Evolutionary conservation across 23 tunicate genomes (phyloP).

Genomic region (Halocynthia aurantium): DNA sequence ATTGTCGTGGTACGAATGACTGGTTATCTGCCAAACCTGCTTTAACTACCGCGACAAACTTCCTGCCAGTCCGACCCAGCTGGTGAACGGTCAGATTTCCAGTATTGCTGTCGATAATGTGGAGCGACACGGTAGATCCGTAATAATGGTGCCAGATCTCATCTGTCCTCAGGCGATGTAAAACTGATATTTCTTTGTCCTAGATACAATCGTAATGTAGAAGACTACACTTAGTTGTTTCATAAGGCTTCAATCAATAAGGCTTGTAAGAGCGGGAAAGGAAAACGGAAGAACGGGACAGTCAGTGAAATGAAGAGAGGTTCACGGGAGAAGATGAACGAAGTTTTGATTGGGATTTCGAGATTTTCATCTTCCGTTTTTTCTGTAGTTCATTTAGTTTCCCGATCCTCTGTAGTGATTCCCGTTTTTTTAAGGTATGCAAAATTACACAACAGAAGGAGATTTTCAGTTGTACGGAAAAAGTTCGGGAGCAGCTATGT

Average conservation of each 20-base stretch:
- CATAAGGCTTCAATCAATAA: too few relatives aligned
- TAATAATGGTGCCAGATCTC: slow-evolving; percentile 17
- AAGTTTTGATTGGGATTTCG: too few relatives aligned
- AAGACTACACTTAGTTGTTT: too few relatives aligned
- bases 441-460: too few relatives aligned
- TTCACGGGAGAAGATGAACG: neutral
- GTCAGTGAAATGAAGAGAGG: neutral
- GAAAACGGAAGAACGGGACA: neutral
- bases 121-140: neutral
- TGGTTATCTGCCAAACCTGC: neutral
- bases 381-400: too few relatives aligned
- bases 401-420: too few relatives aligned
- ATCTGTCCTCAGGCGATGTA: slow-evolving; percentile 17
- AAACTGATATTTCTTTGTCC: neutral
- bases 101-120: neutral
- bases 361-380: too few relatives aligned
- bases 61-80: neutral
- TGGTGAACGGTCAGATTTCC: slow-evolving; percentile 2
- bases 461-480: too few relatives aligned
- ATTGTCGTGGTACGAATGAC: neutral
- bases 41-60: neutral
- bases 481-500: too few relatives aligned
- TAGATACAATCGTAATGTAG: neutral
- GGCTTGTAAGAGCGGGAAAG: neutral
- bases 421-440: too few relatives aligned